Evolutionary conservation across 2,888 invertebrate genomes (phyloP).

Genomic region (Drosophila mulleri): DNA sequence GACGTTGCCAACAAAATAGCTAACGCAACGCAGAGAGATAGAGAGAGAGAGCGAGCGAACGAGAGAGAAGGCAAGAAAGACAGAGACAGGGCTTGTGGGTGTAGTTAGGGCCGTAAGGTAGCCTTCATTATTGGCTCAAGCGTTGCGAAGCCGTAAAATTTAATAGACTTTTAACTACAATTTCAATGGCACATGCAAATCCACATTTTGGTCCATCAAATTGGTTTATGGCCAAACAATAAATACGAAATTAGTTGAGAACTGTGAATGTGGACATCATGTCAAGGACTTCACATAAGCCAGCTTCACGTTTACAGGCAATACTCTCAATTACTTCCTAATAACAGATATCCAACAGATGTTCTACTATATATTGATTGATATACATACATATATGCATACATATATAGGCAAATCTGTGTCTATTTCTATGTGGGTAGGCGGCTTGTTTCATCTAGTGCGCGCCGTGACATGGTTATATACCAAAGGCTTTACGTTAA

Average conservation of each 20-base stretch:
- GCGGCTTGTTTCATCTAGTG: not conserved
- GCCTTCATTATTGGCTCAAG: slow-evolving; percentile 49
- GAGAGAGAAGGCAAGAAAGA: not conserved
- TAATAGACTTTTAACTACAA: slow-evolving; percentile 57
- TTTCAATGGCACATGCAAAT: slow-evolving; percentile 51
- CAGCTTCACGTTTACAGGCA: not conserved
- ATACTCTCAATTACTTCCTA: not conserved
- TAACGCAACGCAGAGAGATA: not conserved
- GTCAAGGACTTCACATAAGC: slow-evolving; percentile 20
- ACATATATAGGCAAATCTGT: not conserved
- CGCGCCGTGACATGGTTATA: not conserved
- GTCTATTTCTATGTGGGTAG: not conserved
- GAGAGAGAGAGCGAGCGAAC: not conserved
- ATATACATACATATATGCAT: not conserved
- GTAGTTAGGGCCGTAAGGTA: slow-evolving; percentile 11
- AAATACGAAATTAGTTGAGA: slow-evolving; percentile 28
- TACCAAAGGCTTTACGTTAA: slow-evolving; percentile 8
- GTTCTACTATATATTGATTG: no score
- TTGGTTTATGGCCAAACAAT: slow-evolving; percentile 31
- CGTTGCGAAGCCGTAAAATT: slow-evolving; percentile 43
- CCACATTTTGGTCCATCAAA: slow-evolving; percentile 19
- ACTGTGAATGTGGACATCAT: slow-evolving; percentile 23
- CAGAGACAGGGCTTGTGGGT: no score
- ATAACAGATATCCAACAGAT: not conserved
- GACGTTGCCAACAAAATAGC: slow-evolving; percentile 43